phyloP scores from a whole-genome alignment of 2,888 invertebrate species.

The Aporophyla nigra region DNA sequence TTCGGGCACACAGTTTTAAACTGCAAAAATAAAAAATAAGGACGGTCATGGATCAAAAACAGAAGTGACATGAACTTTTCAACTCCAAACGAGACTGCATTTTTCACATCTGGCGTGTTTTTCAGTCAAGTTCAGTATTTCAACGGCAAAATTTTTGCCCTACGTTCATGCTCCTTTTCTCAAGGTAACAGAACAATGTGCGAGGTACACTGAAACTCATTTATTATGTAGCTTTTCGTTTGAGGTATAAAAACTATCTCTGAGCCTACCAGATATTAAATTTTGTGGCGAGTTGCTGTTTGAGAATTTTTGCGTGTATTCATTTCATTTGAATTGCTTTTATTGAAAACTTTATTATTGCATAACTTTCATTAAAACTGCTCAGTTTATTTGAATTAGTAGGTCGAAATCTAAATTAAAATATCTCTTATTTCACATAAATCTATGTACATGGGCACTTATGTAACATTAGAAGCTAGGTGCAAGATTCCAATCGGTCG shows the following conservation, averaged over 20 bases:
- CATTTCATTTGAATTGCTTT: conserved; percentile 3
- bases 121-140: conserved; percentile 33
- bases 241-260: conserved; percentile 8
- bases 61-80: conserved; percentile 30
- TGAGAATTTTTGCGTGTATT: background rate
- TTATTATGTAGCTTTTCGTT: conserved; percentile 13
- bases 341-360: background rate
- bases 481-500: too few species aligned
- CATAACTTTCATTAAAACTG: background rate
- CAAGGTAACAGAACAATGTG: background rate
- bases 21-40: conserved; percentile 5
- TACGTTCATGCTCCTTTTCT: conserved; percentile 14
- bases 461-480: too few species aligned
- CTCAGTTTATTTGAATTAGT: background rate
- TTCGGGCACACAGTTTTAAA: background rate
- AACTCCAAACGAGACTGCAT: conserved; percentile 42
- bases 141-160: conserved; percentile 7
- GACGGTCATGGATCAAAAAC: conserved; percentile 28
- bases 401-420: background rate
- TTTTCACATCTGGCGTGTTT: conserved; percentile 44
- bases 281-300: background rate
- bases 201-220: conserved; percentile 28
- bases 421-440: too few species aligned
- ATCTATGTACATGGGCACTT: too few species aligned
- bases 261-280: conserved; percentile 14